Percentiles rank a stretch among this genome's conserved stretches.
Evolutionary conservation across 2,797 vertebrate species (phyloP).

Genomic region (Orientallactaga sibirica): DNA sequence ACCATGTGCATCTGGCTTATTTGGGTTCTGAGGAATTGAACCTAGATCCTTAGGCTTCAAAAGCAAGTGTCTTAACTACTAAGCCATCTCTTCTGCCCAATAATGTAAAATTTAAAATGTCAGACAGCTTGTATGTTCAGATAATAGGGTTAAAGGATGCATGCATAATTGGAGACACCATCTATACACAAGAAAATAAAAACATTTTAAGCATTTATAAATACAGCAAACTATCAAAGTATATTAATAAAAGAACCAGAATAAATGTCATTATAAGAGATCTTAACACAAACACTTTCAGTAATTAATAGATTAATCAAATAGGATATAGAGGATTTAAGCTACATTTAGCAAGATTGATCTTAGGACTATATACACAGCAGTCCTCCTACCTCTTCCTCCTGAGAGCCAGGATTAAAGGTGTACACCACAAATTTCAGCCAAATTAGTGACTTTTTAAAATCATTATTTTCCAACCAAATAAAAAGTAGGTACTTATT

Average conservation of each 20-base stretch:
- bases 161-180: background rate
- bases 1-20: no score
- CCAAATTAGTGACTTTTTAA: background rate
- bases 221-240: background rate
- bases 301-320: slow-evolving; percentile 68
- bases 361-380: background rate
- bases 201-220: background rate
- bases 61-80: no score
- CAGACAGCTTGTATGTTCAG: background rate
- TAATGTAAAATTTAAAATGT: background rate
- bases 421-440: no score
- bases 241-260: slow-evolving; percentile 42
- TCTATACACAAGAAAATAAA: background rate
- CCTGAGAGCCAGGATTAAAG: no score
- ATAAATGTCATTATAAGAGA: slow-evolving; percentile 9
- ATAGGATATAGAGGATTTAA: slow-evolving; percentile 51
- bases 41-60: no score
- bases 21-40: no score
- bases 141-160: background rate
- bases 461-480: slow-evolving; percentile 36
- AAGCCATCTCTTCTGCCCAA: no score
- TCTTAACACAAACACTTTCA: slow-evolving; percentile 27
- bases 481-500: background rate
- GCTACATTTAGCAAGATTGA: slow-evolving; percentile 52
- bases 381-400: no score